Evolutionary conservation across 2,113 vertebrate species (phyloP).

Genomic region (Phalacrocorax pelagicus): DNA sequence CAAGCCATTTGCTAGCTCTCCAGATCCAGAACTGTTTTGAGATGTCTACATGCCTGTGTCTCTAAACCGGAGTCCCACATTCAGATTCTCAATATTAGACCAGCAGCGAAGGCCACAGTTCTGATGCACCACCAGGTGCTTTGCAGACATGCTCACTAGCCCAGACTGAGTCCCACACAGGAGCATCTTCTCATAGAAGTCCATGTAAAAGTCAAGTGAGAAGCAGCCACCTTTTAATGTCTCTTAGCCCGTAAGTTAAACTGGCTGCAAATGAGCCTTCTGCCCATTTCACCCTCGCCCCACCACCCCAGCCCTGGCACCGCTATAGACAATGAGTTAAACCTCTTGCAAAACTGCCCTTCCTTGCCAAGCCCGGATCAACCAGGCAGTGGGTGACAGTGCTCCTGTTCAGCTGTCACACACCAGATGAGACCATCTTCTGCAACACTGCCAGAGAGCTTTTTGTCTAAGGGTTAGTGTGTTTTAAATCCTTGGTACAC

Average conservation of each 20-base stretch:
- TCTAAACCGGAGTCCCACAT: neutral
- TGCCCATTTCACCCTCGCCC: neutral
- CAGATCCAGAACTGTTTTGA: neutral
- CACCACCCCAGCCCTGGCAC: neutral
- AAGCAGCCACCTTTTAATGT: neutral
- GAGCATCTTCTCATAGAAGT: neutral
- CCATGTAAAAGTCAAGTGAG: neutral
- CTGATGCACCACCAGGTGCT: fast-evolving
- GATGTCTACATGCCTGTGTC: neutral
- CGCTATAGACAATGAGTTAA: fast-evolving
- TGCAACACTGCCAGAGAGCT: neutral
- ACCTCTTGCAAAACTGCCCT: too few species aligned
- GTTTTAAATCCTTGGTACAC: neutral
- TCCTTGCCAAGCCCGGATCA: neutral
- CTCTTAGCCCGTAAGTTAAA: neutral
- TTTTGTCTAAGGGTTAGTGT: fast-evolving
- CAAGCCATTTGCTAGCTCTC: fast-evolving
- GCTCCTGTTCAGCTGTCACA: neutral
- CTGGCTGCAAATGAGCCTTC: neutral
- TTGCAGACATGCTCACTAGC: neutral
- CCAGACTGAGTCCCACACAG: fast-evolving
- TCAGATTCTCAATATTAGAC: neutral
- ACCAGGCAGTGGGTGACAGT: neutral
- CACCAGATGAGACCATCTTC: neutral
- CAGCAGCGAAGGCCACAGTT: neutral